A percentile compares a stretch with the other conserved stretches of the same genome.
Evolutionary conservation across 2,113 vertebrate species (phyloP).

Genomic region (Puntigrus tetrazona): DNA sequence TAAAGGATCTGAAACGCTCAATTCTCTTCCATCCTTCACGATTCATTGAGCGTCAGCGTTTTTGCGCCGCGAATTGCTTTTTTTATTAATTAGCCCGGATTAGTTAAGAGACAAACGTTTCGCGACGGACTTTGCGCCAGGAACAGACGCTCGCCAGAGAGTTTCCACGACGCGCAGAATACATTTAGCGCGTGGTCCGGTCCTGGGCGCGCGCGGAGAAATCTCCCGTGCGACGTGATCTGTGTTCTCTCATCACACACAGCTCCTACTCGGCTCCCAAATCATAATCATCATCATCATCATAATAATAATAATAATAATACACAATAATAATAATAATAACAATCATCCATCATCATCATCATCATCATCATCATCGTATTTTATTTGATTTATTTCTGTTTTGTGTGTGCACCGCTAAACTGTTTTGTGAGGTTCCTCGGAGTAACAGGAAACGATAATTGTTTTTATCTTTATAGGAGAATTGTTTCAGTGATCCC

Average conservation of each 20-base stretch:
- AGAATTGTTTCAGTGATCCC: neutral
- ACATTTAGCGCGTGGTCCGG: conserved; percentile 72
- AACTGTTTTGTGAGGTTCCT: neutral
- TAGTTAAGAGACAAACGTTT: conserved; percentile 45
- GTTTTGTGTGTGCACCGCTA: neutral
- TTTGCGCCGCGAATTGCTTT: conserved; percentile 32
- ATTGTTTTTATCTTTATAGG: neutral
- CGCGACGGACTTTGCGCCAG: too few species aligned
- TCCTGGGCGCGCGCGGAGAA: neutral
- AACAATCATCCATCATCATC: too few species aligned
- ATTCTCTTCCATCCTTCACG: neutral
- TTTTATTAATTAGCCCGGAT: conserved; percentile 53
- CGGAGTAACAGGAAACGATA: neutral
- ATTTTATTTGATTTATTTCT: neutral
- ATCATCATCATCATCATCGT: too few species aligned
- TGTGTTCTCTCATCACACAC: too few species aligned
- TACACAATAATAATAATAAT: too few species aligned
- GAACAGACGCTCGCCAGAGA: too few species aligned
- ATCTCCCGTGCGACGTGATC: too few species aligned
- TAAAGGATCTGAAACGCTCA: too few species aligned
- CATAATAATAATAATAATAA: too few species aligned
- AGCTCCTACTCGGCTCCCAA: too few species aligned
- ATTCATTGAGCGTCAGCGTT: conserved; percentile 33
- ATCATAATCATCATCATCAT: too few species aligned
- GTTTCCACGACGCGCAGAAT: too few species aligned